Percentiles rank a stretch among this genome's conserved stretches.
phyloP scores from a whole-genome alignment of 2,113 vertebrate genomes.

The Tamias sibiricus region DNA sequence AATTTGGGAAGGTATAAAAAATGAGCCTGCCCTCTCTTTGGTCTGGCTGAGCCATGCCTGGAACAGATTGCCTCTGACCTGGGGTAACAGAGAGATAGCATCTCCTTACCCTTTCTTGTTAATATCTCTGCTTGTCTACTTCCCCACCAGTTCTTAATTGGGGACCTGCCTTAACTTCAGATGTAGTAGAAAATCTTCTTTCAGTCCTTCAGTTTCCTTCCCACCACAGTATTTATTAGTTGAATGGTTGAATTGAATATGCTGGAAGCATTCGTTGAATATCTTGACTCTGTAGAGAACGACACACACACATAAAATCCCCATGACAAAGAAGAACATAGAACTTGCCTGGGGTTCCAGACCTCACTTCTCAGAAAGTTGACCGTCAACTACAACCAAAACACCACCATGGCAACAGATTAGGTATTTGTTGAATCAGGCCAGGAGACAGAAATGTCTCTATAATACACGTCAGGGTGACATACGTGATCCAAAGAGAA shows the following conservation, averaged over 20 bases:
- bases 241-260: not conserved
- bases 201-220: not conserved
- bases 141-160: not conserved
- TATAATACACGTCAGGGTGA: conserved; percentile 17
- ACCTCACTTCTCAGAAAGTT: conserved; percentile 2
- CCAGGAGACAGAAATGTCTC: not conserved
- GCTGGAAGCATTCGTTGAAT: not conserved
- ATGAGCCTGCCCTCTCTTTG: not conserved
- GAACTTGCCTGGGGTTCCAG: not conserved
- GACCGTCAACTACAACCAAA: conserved; percentile 46
- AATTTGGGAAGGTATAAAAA: not conserved
- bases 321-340: not conserved
- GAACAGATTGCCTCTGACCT: not conserved
- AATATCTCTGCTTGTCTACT: rapidly evolving
- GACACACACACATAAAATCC: not conserved
- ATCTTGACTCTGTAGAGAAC: not conserved
- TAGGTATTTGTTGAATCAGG: conserved; percentile 26
- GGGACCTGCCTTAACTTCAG: not conserved
- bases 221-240: not conserved
- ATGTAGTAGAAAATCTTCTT: not conserved
- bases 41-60: not conserved
- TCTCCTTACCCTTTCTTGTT: not conserved
- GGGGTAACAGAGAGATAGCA: not conserved
- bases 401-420: conserved; percentile 31
- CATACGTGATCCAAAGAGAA: conserved; percentile 33